phyloP scores from a whole-genome alignment of 2,888 invertebrate species.

The Spialia ferax region DNA sequence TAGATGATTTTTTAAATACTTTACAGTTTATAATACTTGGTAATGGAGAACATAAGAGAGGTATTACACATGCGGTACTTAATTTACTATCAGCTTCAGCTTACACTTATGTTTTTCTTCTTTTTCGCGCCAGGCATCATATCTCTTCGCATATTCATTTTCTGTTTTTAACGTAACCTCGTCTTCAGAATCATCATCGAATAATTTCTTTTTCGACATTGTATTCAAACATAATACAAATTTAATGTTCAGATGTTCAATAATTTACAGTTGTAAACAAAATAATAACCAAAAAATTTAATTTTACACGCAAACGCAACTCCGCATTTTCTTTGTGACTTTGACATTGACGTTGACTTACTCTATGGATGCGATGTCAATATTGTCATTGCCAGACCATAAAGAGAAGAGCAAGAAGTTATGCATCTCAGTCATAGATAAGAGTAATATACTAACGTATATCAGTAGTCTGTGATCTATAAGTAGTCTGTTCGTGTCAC shows the following conservation, averaged over 20 bases:
- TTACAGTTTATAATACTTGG: no score
- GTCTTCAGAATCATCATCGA: slow-evolving; percentile 85
- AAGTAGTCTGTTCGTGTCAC: no score
- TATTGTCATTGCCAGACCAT: no score
- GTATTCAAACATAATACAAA: slow-evolving; percentile 10
- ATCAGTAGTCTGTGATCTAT: no score
- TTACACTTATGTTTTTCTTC: slow-evolving; percentile 94
- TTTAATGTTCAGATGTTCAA: slow-evolving; percentile 46
- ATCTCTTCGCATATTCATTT: slow-evolving; percentile 93
- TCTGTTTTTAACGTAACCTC: slow-evolving; percentile 89
- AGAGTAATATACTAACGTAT: no score
- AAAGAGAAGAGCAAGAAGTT: no score
- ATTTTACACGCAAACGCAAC: no score
- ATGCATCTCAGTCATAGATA: no score
- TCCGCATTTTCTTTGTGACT: no score
- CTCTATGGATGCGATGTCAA: no score
- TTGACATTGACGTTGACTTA: not conserved
- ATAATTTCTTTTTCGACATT: slow-evolving; percentile 68
- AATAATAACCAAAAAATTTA: slow-evolving; percentile 38
- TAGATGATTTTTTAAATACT: no score
- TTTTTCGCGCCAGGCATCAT: slow-evolving; percentile 93
- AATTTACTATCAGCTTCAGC: not conserved
- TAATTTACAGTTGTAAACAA: slow-evolving; percentile 53
- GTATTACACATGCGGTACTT: not conserved
- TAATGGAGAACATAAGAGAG: no score